These are phyloP conservation scores for Dilophus febrilis DNA, from an alignment of 2,888 invertebrate species.

Conservation along the genomic window DNA sequence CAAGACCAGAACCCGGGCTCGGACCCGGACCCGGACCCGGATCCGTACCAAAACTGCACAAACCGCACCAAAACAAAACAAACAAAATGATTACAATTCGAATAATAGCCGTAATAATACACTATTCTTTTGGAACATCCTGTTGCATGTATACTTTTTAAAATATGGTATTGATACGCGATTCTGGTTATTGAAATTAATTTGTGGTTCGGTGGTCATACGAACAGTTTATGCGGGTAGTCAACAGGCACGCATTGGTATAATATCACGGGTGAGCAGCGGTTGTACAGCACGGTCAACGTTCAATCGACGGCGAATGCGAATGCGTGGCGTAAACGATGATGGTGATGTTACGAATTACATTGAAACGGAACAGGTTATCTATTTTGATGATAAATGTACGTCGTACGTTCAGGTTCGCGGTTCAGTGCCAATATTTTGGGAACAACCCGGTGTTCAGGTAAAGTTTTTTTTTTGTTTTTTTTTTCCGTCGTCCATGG, in stretches of 20 bases:
- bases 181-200: conserved; percentile 83
- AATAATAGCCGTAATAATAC: conserved; percentile 74
- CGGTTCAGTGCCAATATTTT: conserved; percentile 95
- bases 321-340: conserved; percentile 97
- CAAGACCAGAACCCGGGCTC: too few species aligned
- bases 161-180: conserved; percentile 80
- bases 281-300: conserved; percentile 97
- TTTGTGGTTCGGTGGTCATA: conserved; percentile 96
- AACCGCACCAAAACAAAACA: too few species aligned
- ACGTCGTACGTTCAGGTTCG: conserved; percentile 82
- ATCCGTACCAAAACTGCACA: too few species aligned
- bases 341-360: conserved; percentile 99
- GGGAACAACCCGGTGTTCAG: conserved; percentile 98
- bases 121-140: conserved; percentile 97
- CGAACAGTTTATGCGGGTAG: conserved; percentile 94
- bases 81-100: too few species aligned
- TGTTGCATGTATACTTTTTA: conserved; percentile 82
- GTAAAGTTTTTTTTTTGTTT: too few species aligned
- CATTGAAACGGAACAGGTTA: conserved; percentile 98
- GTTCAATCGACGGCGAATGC: too few species aligned
- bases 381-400: conserved; percentile 77
- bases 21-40: too few species aligned
- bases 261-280: conserved; percentile 88
- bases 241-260: conserved; percentile 82
- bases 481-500: too few species aligned